Evolutionary conservation across 2,797 vertebrate genomes (phyloP), one percentile per base, ranked within the genome.

Genomic region (Furcifer pardalis): DNA sequence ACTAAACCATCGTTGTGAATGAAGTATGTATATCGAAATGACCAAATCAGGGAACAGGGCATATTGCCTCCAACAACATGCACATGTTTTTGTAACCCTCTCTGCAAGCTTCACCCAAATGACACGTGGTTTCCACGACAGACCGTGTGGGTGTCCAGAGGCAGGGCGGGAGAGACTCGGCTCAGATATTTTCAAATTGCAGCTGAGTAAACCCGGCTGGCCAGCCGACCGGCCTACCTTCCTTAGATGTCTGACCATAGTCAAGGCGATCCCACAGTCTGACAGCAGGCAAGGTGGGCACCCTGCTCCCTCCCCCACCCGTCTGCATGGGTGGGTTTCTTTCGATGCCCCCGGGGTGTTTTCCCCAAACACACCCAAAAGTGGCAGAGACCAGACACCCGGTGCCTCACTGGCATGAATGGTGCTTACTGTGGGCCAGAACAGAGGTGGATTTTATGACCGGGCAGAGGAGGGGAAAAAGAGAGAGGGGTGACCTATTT

Each of bases 381-480:
- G 72, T 2, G 40, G 72, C 79, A 15, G 13, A 86, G 84, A 40
- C 79, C 74, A 82, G 84, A 86, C 79, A n/a, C n/a, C 17, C 72
- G 27, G 77, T 7, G 6, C 49, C 71, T 71, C 62, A 42, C 37
- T 30, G 52, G 52, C 17, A 81, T 77, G 84, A 81, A 86, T 82
- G 73, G 52, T 2, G 59, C 42, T 60, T 35, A 35, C 66, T 82
- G 68, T 79, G 81, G 81, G 44, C 65, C 76, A 86, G 80, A 85
- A 79, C 81, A 63, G 40, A 35, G 76, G 40, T 68, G 84, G 78
- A 76, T 85, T 81, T 35, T 60, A 27, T 59, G 9, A 15, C 78
- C 81, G 73, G 84, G 79, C 71, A 56, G 84, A 35, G 65, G 40
- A 19, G n/a, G n/a, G n/a, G 49, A 56, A 13, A 23, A 68, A 3